Percentiles rank a stretch among this genome's conserved stretches.
phyloP scores from a whole-genome alignment of 2,113 vertebrate genomes.

The Orcinus orca region DNA sequence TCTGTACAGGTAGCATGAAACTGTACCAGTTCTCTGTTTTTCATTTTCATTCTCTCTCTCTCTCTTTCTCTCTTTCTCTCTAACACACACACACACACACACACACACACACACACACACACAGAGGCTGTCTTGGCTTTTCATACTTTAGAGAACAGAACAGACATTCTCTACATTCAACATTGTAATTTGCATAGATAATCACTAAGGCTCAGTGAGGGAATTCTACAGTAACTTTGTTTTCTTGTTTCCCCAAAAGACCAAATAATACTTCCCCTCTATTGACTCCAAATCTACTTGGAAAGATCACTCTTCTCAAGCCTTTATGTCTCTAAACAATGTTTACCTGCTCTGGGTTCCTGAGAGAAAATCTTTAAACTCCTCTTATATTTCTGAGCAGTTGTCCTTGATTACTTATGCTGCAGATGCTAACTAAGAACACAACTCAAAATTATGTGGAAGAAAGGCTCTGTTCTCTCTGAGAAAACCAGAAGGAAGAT shows the following conservation, averaged over 20 bases:
- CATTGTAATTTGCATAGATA: background rate
- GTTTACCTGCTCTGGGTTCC: background rate
- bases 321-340: background rate
- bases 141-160: background rate
- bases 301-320: background rate
- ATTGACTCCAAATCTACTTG: background rate
- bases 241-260: conserved; percentile 30
- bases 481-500: background rate
- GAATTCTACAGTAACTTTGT: background rate
- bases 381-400: background rate
- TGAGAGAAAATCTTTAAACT: background rate
- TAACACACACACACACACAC: background rate
- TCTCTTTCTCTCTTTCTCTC: background rate
- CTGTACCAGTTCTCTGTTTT: background rate
- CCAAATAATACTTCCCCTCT: background rate
- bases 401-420: background rate
- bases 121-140: background rate
- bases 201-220: background rate
- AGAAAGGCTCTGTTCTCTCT: background rate
- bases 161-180: background rate
- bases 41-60: background rate
- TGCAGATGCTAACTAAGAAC: background rate
- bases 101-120: background rate
- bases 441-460: background rate
- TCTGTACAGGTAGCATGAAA: background rate